Base-by-base conservation (phyloP, 2,888 invertebrate genomes). In the Hydropsyche betteni region DNA sequence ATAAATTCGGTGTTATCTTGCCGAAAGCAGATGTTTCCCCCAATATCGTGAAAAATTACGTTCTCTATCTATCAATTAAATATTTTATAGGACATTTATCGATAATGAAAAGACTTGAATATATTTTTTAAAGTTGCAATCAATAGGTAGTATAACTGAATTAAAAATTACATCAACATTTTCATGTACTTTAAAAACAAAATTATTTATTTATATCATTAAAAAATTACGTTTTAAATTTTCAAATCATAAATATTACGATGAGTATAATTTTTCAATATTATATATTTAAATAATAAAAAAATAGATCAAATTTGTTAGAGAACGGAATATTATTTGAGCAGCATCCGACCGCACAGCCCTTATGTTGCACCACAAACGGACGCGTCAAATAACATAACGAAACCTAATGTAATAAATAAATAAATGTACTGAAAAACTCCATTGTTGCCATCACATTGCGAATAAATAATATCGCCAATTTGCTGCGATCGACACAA, bases 361-460 rank as follows among this genome's bases (percentile, higher is more conserved):
- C 69, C 78, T 76, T 68, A 44, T 76, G 78, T 78, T 75, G 69
- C 75, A 76, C 78, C 76, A 75, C 76, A 78, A 78, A 78, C 74
- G 77, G 74, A 77, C 55, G 77, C 78, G 73, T 75, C 76, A 75
- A 76, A 71, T 74, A 75, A 38, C 76, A 76, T 77, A 75, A 78
- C 75, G 77, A 75, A 76, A 78, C 74, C 76, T 78, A 77, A 78
- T 78, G 78, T 78, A 69, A 78, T 78, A 78, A 78, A 78, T 78
- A 78, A 78, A 77, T 78, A 78, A 78, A 78, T 78, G 78, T 77
- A 74, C 78, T 75, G 78, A 78, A 78, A 74, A 75, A 16, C 53
- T 44, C 51, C 75, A 73, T 78, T 78, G 75, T 78, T 52, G 24
- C 55, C 33, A 44, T 8, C 44, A 44, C 44, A 44, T 10, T 8